A percentile compares a stretch with the other conserved stretches of the same genome.
Evolutionary conservation across 1,140 invertebrate genomes (phyloP).

Genomic region (Tetragonula clypearis): DNA sequence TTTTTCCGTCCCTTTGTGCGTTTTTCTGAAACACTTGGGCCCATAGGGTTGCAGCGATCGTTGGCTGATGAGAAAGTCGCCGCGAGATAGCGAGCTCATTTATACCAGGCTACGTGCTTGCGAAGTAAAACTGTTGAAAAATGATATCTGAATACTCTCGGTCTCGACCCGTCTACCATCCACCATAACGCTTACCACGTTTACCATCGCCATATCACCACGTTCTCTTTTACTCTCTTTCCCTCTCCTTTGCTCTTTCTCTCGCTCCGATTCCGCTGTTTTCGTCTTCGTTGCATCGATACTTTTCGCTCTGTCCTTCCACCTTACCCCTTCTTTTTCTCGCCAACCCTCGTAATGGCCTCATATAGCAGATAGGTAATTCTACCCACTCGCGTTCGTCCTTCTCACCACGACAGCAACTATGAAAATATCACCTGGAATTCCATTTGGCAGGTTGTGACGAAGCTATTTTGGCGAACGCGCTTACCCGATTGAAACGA

Average conservation of each 20-base stretch:
- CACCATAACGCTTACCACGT: constrained; percentile 49
- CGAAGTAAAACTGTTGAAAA: constrained; percentile 74
- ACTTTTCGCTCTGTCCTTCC: constrained; percentile 6
- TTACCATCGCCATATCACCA: constrained; percentile 36
- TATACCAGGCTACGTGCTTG: constrained; percentile 68
- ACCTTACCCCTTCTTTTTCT: neutral
- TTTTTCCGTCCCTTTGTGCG: constrained; percentile 9
- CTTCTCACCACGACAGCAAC: constrained; percentile 28
- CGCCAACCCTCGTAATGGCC: constrained; percentile 20
- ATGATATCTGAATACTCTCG: constrained; percentile 69
- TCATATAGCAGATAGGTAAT: constrained; percentile 64
- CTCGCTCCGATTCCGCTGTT: neutral
- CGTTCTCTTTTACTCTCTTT: constrained; percentile 3
- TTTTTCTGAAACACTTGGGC: constrained; percentile 42
- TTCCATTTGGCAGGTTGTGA: constrained; percentile 48
- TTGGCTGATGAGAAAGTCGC: constrained; percentile 38
- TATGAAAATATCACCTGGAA: constrained; percentile 56
- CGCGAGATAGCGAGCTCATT: constrained; percentile 70
- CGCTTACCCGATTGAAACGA: neutral
- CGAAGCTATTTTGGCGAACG: constrained; percentile 48
- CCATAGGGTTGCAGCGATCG: neutral
- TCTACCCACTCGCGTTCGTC: constrained; percentile 49
- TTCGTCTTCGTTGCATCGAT: neutral
- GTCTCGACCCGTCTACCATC: constrained; percentile 30
- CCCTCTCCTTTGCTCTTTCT: neutral